Percentiles rank a stretch among this genome's conserved stretches.
These are phyloP conservation scores for Eupelmus urozonus DNA, from an alignment of 2,888 invertebrate genomes.

Conservation along the genomic window DNA sequence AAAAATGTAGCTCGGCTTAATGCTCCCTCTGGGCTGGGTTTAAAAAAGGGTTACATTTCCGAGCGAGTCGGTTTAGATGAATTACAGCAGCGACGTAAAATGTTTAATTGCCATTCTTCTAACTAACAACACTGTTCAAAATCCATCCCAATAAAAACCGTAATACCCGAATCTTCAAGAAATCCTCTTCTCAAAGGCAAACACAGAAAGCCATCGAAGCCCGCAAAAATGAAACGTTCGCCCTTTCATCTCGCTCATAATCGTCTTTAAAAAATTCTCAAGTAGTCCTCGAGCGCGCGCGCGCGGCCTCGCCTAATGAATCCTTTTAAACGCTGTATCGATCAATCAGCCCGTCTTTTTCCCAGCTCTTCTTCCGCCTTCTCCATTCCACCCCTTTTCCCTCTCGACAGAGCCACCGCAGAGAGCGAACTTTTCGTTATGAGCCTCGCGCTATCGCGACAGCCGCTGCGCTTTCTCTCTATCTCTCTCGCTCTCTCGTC, in stretches of 20 bases:
- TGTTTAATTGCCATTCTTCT: no score
- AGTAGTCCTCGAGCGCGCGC: constrained; percentile 45
- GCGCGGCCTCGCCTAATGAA: constrained; percentile 40
- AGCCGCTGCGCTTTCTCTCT: neutral
- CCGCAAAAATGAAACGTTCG: neutral
- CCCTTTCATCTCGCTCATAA: neutral
- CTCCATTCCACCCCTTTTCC: neutral
- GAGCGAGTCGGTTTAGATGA: no score
- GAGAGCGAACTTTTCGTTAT: no score
- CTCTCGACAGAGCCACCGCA: neutral
- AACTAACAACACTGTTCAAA: no score
- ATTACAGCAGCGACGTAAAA: no score
- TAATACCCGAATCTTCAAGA: no score
- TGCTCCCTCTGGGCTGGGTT: no score
- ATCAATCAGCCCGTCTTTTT: constrained; percentile 34
- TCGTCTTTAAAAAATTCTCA: constrained; percentile 22
- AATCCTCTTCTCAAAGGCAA: no score
- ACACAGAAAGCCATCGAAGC: no score
- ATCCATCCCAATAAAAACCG: no score
- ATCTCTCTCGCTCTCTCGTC: constrained; percentile 2
- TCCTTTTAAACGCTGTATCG: constrained; percentile 45
- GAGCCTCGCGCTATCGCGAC: constrained; percentile 16
- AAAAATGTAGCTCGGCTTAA: neutral
- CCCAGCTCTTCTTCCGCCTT: neutral
- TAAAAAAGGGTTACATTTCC: no score